phyloP scores from a whole-genome alignment of 1,140 invertebrate genomes.

The Stenopsyche tienmushanensis region DNA sequence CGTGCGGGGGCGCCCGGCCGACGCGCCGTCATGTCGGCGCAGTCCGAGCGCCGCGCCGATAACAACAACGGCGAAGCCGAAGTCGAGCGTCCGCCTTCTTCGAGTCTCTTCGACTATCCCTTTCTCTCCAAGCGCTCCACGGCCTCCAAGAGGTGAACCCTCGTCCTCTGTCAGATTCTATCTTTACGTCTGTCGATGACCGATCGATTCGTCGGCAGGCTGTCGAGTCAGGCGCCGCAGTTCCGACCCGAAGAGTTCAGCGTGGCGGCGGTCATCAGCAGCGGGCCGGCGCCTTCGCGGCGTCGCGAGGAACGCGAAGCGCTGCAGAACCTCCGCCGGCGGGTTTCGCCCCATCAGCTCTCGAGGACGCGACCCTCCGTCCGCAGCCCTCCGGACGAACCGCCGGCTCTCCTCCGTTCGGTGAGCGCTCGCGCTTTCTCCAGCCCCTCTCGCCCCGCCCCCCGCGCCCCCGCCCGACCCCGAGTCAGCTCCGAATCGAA shows the following conservation, averaged over 20 bases:
- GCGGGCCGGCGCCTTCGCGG: constrained; percentile 52
- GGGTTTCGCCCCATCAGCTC: constrained; percentile 51
- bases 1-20: constrained; percentile 16
- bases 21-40: constrained; percentile 49
- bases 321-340: constrained; percentile 52
- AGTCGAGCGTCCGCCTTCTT: constrained; percentile 48
- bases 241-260: constrained; percentile 37
- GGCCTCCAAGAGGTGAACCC: constrained; percentile 51
- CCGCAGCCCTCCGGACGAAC: neutral
- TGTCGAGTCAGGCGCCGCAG: constrained; percentile 46
- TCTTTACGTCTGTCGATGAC: no score
- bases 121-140: constrained; percentile 53
- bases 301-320: constrained; percentile 52
- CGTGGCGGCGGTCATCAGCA: constrained; percentile 46
- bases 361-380: constrained; percentile 5
- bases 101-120: constrained; percentile 51
- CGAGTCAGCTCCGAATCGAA: no score
- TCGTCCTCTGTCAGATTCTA: neutral
- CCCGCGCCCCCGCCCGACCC: neutral
- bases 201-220: no score
- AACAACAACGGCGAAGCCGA: constrained; percentile 27
- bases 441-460: neutral
- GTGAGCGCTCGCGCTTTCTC: constrained; percentile 6
- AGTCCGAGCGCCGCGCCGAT: constrained; percentile 52
- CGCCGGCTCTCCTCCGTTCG: neutral